phyloP scores from a whole-genome alignment of 1,140 invertebrate species.

The Pomacea maculata region DNA sequence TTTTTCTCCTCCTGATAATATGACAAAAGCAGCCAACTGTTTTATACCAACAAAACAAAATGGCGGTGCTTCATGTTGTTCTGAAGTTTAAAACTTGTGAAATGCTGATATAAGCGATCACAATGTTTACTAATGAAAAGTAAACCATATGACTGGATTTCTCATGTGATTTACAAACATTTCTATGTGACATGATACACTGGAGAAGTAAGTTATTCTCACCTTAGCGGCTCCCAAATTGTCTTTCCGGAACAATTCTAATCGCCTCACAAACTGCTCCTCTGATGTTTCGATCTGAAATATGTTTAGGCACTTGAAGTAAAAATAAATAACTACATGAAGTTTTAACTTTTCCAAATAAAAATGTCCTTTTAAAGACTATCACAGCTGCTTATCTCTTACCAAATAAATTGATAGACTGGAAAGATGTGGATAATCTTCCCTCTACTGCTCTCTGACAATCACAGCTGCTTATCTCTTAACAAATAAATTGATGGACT shows the following conservation, averaged over 20 bases:
- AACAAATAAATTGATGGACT: not conserved
- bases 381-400: too few species aligned
- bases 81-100: too few species aligned
- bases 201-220: slow-evolving; percentile 33
- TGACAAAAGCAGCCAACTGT: not conserved
- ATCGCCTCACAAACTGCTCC: slow-evolving; percentile 88
- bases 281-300: slow-evolving; percentile 85
- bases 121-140: not conserved
- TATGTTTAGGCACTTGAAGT: not conserved
- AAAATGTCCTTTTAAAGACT: too few species aligned
- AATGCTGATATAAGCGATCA: too few species aligned
- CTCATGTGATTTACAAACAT: not conserved
- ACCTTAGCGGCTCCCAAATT: slow-evolving; percentile 94
- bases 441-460: too few species aligned
- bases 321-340: too few species aligned
- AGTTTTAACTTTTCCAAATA: too few species aligned
- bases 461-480: too few species aligned
- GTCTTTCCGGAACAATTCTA: slow-evolving; percentile 93
- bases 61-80: too few species aligned
- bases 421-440: not conserved
- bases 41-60: too few species aligned
- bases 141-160: not conserved
- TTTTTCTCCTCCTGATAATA: slow-evolving; percentile 87
- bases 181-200: not conserved
- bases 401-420: not conserved